Base-by-base conservation (phyloP, 2,113 vertebrate genomes). In the Megalops atlanticus region DNA sequence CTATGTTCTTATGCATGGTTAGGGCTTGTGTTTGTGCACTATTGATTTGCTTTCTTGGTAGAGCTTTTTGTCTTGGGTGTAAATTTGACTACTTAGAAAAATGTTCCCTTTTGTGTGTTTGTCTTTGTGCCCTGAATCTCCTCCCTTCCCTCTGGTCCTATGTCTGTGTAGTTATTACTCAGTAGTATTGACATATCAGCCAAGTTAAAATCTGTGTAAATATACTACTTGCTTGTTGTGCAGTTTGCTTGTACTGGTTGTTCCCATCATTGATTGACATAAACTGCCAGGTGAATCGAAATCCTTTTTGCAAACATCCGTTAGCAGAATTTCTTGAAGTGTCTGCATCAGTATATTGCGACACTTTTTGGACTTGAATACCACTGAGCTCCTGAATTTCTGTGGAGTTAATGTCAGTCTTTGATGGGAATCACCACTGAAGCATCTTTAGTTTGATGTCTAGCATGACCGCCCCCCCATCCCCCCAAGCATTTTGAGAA, bases 401-500 rank as follows among this genome's bases (percentile, higher is more conserved):
- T 21, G 49, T 52, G 16, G 49, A 21, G 24, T 54, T 54, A 4
- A 2, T 24, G 8, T 54, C 49, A 54, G 3, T n/a, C n/a, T n/a
- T n/a, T 54, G 49, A 54, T 16, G 49, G 49, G 16, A 54, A 21
- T 24, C 16, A 2, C 49, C 18, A 54, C 18, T 21, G 3, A 2
- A 54, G 49, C 49, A 54, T n/a, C n/a, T n/a, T n/a, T n/a, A n/a
- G n/a, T n/a, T 68, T 49, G n/a, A 6, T 68, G 58, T 27, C 64
- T 14, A 6, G 14, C 31, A 38, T 72, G 35, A 36, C 33, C 41
- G 14, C 4, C 33, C 74, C 47, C n/a, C 21, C 35, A 88, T 82
- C 82, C 27, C 54, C 21, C n/a, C 86, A 82, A 52, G 84, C 82
- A 79, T 83, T 71, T 89, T 52, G 84, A 85, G 84, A 89, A 84